Percentiles rank a stretch among this genome's conserved stretches.
These are phyloP conservation scores for Boulengeromyrus knoepffleri DNA, from an alignment of 2,113 vertebrate species.

Conservation along the genomic window DNA sequence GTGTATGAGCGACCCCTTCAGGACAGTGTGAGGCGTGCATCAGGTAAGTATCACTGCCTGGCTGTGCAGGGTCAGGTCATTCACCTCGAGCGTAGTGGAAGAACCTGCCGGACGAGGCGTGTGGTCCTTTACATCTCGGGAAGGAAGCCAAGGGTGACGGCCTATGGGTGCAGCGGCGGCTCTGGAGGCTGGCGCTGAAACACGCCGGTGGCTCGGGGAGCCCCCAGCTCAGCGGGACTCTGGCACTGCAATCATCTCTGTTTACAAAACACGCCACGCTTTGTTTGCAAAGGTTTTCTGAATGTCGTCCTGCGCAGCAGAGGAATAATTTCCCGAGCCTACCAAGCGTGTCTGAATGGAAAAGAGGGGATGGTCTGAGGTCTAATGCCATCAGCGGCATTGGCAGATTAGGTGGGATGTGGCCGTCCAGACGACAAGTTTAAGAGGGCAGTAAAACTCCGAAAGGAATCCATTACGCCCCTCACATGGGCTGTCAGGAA, in stretches of 20 bases:
- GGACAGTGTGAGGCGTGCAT: not conserved
- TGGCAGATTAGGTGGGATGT: not conserved
- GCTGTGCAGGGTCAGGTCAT: not conserved
- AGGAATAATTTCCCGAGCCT: not conserved
- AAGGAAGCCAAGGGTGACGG: not conserved
- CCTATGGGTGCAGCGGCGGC: not conserved
- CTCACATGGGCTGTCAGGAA: not conserved
- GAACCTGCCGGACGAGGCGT: not conserved
- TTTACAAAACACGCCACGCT: conserved; percentile 20
- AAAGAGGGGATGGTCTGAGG: not conserved
- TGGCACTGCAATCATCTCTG: conserved; percentile 18
- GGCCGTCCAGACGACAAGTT: not conserved
- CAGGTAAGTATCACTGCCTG: not conserved
- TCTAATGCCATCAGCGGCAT: not conserved
- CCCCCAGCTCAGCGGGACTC: conserved; percentile 6
- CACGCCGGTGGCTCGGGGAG: not conserved
- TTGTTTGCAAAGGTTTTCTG: conserved; percentile 22
- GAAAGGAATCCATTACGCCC: not conserved
- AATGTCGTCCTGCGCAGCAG: not conserved
- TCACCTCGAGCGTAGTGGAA: not conserved
- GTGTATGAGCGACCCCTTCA: not conserved
- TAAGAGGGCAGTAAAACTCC: not conserved
- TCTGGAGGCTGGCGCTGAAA: not conserved
- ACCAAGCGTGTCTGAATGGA: not conserved
- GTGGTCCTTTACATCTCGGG: not conserved